These are phyloP conservation scores for Noctuana brunneofusca DNA, from an alignment of 2,888 invertebrate species.

Conservation along the genomic window DNA sequence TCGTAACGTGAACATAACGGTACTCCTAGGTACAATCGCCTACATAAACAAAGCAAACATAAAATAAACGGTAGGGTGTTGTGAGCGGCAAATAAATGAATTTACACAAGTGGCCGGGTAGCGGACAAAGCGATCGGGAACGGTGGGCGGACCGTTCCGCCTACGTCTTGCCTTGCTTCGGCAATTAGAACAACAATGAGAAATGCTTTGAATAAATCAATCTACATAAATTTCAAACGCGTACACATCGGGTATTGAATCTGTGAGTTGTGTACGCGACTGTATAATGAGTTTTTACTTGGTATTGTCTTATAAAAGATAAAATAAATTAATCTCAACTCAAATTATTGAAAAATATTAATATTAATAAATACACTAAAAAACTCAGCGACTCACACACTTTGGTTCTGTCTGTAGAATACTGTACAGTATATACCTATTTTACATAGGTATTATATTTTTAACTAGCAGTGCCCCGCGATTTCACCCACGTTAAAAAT, in stretches of 20 bases:
- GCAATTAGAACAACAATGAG: conserved; percentile 69
- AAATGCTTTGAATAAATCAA: conserved; percentile 64
- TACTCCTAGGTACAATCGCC: conserved; percentile 49
- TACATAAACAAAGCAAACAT: conserved; percentile 66
- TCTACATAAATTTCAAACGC: conserved; percentile 55
- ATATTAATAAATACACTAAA: no score
- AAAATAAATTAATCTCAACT: no score
- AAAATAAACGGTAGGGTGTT: conserved; percentile 66
- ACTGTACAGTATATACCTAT: no score
- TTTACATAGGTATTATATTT: no score
- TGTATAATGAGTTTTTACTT: neutral
- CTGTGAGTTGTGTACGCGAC: conserved; percentile 5
- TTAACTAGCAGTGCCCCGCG: no score
- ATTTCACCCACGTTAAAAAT: no score
- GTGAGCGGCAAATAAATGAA: conserved; percentile 57
- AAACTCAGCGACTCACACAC: no score
- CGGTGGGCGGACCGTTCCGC: conserved; percentile 72
- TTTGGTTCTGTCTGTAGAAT: no score
- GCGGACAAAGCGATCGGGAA: conserved; percentile 60
- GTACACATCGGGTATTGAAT: conserved; percentile 21
- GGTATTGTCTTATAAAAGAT: no score
- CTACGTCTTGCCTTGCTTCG: conserved; percentile 57
- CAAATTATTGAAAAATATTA: no score
- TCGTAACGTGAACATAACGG: neutral
- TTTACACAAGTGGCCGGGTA: conserved; percentile 55